phyloP scores from a whole-genome alignment of 2,797 vertebrate genomes.

The Poecilia velifera region DNA sequence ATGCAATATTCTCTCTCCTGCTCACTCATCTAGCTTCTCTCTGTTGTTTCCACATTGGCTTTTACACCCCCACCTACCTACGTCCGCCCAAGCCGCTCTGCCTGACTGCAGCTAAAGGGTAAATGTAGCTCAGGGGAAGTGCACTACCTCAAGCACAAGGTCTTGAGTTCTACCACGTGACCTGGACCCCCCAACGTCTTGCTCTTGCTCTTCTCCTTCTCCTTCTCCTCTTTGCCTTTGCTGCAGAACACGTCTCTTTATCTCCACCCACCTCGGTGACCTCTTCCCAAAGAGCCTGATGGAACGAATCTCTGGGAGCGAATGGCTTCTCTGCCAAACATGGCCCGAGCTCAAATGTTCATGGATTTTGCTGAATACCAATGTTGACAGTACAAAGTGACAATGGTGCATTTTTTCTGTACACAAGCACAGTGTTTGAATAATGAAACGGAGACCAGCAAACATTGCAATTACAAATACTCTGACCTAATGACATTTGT shows the following conservation, averaged over 20 bases:
- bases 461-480: constrained; percentile 8
- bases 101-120: constrained; percentile 74
- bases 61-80: constrained; percentile 20
- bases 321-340: constrained; percentile 39
- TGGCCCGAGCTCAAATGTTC: constrained; percentile 42
- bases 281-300: constrained; percentile 37
- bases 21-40: constrained; percentile 53
- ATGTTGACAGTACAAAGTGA: constrained; percentile 39
- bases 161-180: constrained; percentile 56
- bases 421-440: constrained; percentile 13
- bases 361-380: constrained; percentile 27
- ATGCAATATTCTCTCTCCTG: constrained; percentile 62
- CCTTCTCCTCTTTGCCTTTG: constrained; percentile 35
- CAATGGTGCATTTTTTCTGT: constrained; percentile 4
- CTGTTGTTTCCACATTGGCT: constrained; percentile 29
- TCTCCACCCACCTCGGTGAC: constrained; percentile 52
- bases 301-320: constrained; percentile 29
- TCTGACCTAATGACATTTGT: constrained; percentile 23
- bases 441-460: constrained; percentile 3
- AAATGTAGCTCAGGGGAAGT: constrained; percentile 77
- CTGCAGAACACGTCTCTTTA: constrained; percentile 37
- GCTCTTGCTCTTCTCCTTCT: constrained; percentile 25
- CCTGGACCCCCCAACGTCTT: constrained; percentile 51
- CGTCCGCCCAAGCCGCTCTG: constrained; percentile 52
- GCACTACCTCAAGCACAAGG: constrained; percentile 56